Base-by-base conservation (phyloP, 1,140 invertebrate species). In the Drosophila subpulchrella region DNA sequence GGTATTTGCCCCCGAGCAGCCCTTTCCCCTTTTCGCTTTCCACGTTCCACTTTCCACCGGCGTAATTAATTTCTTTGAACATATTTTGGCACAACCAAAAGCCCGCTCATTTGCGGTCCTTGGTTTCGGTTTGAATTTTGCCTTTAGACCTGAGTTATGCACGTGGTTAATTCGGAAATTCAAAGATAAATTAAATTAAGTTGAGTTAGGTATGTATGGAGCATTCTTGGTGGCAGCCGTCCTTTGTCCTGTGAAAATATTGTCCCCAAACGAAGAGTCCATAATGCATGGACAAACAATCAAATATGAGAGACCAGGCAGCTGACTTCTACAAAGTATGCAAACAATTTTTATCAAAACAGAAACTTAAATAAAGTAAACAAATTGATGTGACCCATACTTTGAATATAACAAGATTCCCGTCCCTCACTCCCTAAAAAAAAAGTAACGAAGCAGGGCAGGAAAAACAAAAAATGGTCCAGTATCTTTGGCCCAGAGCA, bases 281-380 rank as follows among this genome's bases (percentile, higher is more conserved):
- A 68, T 71, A 86, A 86, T 75, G 59, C 79, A 78, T 61, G 71
- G 62, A 48, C 70, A 81, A 86, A 81, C 78, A 85, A 68, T 58
- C 74, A 57, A 58, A 74, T 42, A 60, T 71, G 68, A 32, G 63
- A 50, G 58, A 55, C 65, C 42, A 54, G 73, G 46, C 59, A 51
- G 53, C 76, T 47, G 38, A 44, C 74, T 62, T 65, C 20, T 42
- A 39, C 41, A 62, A 72, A 78, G 75, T 78, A 78, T 78, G 75
- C 75, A 78, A 78, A 78, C 75, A 78, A 78, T 83, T 75, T 76
- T 84, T 85, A 70, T 61, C 42, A 78, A 70, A 85, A 75, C 82
- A 86, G 46, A 78, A 89, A 89, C 84, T 84, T 89, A 81, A 88
- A 84, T 88, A 88, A 88, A 81, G 84, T 80, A 89, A 84, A 89